Base-by-base conservation (phyloP, 2,888 invertebrate genomes). In the Yponomeuta sedellus region DNA sequence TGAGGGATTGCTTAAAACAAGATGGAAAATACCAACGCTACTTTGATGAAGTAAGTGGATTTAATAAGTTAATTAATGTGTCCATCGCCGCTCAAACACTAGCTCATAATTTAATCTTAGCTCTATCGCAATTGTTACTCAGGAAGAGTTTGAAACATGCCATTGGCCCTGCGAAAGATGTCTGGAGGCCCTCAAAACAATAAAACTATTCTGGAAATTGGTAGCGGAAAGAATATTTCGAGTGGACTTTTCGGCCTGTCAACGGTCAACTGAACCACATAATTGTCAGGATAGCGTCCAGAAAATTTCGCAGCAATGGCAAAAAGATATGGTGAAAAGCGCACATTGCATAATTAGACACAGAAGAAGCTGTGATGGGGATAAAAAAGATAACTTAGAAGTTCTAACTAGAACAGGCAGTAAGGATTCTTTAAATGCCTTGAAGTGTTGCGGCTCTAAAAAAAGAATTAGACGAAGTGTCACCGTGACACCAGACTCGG, bases 141-240 rank as follows among this genome's bases (percentile, higher is more conserved):
- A 87, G 89, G 89, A 91, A 72, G 88, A 90, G 66, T 76, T 88
- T 61, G 86, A 89, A 77, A 86, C 90, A 1, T 80, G 81, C 57
- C 78, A 85, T 69, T 90, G 90, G 90, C 91, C 91, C 0, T 90
- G 88, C 69, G 88, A 89, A 67, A 77, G 75, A 73, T 90, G 88
- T 66, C 74, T 90, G 64, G 86, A 83, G 52, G 84, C 85, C 39
- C 72, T 91, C n/a, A 90, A 87, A 76, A 83, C 79, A 65, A 79
- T 91, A 58, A 89, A 86, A 75, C 81, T 90, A 81, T 83, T 89
- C 74, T 91, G 90, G 90, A 87, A 80, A 75, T 77, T 90, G 25
- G 80, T 91, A 8, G 65, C 83, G 19, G 85, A 88, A 65, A 89
- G 82, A 77, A 73, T 90, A 69, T 86, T 89, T 59, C 73, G 80